phyloP scores from a whole-genome alignment of 2,797 vertebrate species.

The Clarias fuscus region DNA sequence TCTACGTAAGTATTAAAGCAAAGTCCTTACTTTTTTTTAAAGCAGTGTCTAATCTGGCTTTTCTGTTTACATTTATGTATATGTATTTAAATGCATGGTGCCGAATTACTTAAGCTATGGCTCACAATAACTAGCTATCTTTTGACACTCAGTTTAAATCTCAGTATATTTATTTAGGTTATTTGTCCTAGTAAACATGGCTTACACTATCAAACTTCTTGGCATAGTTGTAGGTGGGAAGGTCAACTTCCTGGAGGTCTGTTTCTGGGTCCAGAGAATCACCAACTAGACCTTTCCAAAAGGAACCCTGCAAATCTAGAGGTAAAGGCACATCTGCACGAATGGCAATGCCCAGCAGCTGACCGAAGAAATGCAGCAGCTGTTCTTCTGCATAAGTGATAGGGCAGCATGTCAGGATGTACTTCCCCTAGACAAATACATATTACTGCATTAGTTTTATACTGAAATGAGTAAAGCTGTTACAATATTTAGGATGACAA shows the following conservation, averaged over 20 bases:
- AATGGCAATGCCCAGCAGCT: conserved; percentile 92
- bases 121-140: not conserved
- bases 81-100: no score
- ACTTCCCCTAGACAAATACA: conserved; percentile 83
- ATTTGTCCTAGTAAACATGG: not conserved
- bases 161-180: not conserved
- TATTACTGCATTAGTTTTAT: not conserved
- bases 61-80: no score
- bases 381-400: conserved; percentile 96
- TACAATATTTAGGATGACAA: not conserved
- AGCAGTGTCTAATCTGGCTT: no score
- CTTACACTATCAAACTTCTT: conserved; percentile 94
- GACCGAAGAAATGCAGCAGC: conserved; percentile 94
- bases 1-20: no score
- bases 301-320: conserved; percentile 90
- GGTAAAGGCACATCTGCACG: conserved; percentile 94
- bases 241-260: conserved; percentile 93
- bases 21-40: no score
- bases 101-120: not conserved
- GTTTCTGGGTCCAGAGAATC: conserved; percentile 84
- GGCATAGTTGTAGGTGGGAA: conserved; percentile 93
- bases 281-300: conserved; percentile 94
- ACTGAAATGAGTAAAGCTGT: not conserved
- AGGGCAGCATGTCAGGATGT: conserved; percentile 89
- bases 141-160: not conserved